Percentiles rank a stretch among this genome's conserved stretches.
These are phyloP conservation scores for Elaphurus davidianus DNA, from an alignment of 2,113 vertebrate genomes.

Conservation along the genomic window DNA sequence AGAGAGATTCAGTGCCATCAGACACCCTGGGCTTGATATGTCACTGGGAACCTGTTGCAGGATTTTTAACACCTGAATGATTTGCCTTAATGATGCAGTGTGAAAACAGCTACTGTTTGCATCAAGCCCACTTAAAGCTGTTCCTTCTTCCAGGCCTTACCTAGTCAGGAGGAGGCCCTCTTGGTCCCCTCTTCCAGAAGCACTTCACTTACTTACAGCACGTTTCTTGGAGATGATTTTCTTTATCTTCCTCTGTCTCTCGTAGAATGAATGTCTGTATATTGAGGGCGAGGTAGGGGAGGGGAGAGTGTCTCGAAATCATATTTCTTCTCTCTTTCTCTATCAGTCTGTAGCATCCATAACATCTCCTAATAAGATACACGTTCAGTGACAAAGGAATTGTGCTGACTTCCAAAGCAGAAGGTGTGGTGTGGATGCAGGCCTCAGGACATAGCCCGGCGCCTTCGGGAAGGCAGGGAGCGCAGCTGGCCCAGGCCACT, in stretches of 20 bases:
- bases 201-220: background rate
- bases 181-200: background rate
- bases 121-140: background rate
- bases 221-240: background rate
- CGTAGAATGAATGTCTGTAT: background rate
- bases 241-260: background rate
- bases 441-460: background rate
- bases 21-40: background rate
- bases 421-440: background rate
- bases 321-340: background rate
- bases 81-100: background rate
- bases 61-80: background rate
- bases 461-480: background rate
- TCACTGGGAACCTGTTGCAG: background rate
- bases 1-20: background rate
- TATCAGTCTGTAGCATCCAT: background rate
- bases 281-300: no score
- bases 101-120: background rate
- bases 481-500: background rate
- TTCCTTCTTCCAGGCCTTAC: background rate
- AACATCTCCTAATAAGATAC: background rate
- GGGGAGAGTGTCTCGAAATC: background rate
- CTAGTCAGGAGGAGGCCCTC: background rate
- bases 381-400: background rate
- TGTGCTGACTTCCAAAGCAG: background rate